Evolutionary conservation across 2,888 invertebrate species (phyloP), one percentile per base, ranked within the genome.

Genomic region (Erynnis tages): DNA sequence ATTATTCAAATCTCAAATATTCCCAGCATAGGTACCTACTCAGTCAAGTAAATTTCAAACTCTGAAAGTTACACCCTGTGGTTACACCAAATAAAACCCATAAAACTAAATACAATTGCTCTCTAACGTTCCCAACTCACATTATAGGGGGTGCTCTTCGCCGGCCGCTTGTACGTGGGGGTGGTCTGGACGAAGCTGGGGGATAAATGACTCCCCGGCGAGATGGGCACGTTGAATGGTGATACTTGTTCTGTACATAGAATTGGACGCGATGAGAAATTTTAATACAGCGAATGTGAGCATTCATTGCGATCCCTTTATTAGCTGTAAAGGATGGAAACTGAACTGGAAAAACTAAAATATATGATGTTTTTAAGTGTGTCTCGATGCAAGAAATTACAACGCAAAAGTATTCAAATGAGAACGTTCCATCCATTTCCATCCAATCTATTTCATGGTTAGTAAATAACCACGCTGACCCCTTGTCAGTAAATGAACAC

Each of bases 101-200:
- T 50, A 43, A 43, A 43, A 43, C 27, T 35, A 43, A 50, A 21
- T 14, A 37, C 32, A 34, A 34, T 32, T 25, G 34, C 34, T 23
- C 34, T 23, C 25, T 6, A 40, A 30, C 38, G 37, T 6, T 16
- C 40, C 45, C 8, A 34, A 73, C 86, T 82, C 66, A 89, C 89
- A 58, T 72, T 69, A 59, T 72, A 88, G 1, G 89, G 89, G 3
- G 89, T 89, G 56, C 89, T 89, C 58, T 84, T 89, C 3, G 88
- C 79, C 2, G 78, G 67, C 38, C 88, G 71, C 62, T 86, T 88
- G 67, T 76, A 84, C 1, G 79, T 73, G 14, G 87, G 86, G 32
- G 84, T 79, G 4, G 76, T 67, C 60, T 85, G 85, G 38, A 87
- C 71, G 70, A 74, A 87, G 50, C 67, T 78, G 2, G 86, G 85